Evolutionary conservation across 2,797 vertebrate species (phyloP).

Genomic region (Phoxinus dragarum): DNA sequence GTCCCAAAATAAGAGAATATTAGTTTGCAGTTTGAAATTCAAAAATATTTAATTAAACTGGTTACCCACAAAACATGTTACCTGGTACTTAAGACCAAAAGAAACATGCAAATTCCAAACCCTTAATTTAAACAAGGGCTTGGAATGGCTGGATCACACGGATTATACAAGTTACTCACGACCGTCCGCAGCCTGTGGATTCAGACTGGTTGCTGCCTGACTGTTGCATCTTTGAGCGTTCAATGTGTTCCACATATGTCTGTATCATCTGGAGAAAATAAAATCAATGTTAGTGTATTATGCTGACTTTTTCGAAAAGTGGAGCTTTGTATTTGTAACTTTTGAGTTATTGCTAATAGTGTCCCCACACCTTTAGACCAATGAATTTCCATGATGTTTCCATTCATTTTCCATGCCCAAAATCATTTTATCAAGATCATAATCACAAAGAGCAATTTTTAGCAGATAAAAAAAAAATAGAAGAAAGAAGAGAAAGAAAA

Average conservation of each 20-base stretch:
- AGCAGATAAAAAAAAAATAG: neutral
- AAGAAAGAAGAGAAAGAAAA: neutral
- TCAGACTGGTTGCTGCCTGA: slow-evolving; percentile 89
- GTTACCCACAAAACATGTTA: neutral
- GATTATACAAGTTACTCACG: slow-evolving; percentile 77
- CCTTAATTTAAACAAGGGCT: neutral
- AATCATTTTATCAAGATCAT: neutral
- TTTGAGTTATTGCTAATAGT: neutral
- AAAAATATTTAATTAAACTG: neutral
- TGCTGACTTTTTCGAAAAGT: neutral
- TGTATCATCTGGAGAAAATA: slow-evolving; percentile 91
- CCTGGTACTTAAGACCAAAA: neutral
- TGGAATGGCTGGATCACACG: neutral
- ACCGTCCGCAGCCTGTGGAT: slow-evolving; percentile 86
- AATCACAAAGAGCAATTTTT: neutral
- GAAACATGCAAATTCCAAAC: slow-evolving; percentile 15
- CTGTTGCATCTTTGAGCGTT: slow-evolving; percentile 95
- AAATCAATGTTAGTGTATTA: neutral
- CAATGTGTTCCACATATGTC: slow-evolving; percentile 96
- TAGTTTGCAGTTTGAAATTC: neutral
- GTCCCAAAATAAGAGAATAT: neutral
- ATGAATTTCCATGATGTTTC: neutral
- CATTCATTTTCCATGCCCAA: neutral
- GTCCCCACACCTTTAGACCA: neutral
- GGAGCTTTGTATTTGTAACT: neutral